Percentiles rank a stretch among this genome's conserved stretches.
Conservation (phyloP, 2,797 vertebrate species). For the Gallirallus australis region DNA sequence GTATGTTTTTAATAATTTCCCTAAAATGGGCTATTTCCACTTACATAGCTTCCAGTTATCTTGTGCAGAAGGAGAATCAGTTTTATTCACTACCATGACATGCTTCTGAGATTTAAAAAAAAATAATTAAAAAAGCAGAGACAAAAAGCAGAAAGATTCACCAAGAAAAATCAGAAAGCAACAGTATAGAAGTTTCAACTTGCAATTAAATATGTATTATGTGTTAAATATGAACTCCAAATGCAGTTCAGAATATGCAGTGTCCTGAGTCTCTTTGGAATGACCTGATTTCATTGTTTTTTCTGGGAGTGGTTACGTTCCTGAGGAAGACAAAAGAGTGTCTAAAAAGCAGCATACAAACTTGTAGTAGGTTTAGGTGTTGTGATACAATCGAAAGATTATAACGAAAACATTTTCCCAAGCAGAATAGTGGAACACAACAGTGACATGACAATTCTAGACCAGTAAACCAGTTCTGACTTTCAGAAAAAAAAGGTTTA, state of each 20-base stretch:
- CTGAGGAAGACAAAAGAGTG: background rate
- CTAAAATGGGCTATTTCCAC: background rate
- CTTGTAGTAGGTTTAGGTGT: background rate
- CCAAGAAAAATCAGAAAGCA: background rate
- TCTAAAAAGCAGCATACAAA: background rate
- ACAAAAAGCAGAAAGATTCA: background rate
- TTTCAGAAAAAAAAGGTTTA: background rate
- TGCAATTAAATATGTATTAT: background rate
- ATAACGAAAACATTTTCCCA: background rate
- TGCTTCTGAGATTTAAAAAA: background rate
- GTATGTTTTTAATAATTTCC: background rate
- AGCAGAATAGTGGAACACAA: background rate
- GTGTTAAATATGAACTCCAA: background rate
- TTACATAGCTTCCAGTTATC: background rate
- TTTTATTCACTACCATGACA: background rate
- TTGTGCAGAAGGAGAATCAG: background rate
- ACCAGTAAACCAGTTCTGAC: background rate
- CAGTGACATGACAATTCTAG: background rate
- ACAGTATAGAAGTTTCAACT: background rate
- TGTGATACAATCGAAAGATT: background rate
- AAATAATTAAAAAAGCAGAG: background rate
- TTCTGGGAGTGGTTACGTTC: background rate
- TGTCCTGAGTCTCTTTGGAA: background rate
- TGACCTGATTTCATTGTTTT: background rate
- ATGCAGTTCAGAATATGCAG: background rate